Evolutionary conservation across 1,140 invertebrate species (phyloP).

Genomic region (Papilio polytes): DNA sequence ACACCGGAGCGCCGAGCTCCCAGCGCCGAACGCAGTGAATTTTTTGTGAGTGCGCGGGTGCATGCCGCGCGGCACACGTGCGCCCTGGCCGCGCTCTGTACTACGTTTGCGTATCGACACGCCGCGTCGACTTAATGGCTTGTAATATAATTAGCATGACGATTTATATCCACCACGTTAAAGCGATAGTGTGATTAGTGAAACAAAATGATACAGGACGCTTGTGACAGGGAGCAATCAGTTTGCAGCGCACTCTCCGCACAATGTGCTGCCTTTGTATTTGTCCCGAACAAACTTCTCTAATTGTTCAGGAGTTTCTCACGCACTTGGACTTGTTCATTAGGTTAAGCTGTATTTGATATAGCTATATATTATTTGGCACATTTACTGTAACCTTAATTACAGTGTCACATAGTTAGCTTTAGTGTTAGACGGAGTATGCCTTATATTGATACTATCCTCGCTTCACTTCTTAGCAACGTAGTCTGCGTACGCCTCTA

Average conservation of each 20-base stretch:
- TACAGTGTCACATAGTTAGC: too few relatives aligned
- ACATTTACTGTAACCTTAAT: too few relatives aligned
- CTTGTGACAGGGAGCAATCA: background rate
- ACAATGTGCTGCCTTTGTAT: background rate
- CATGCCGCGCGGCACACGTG: constrained; percentile 7
- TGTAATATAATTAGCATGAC: constrained; percentile 26
- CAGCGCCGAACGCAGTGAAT: background rate
- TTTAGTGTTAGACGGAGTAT: too few relatives aligned
- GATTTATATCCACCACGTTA: constrained; percentile 22
- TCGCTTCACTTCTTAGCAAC: too few relatives aligned
- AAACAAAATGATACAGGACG: constrained; percentile 18
- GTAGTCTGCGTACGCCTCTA: too few relatives aligned
- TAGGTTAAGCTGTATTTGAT: too few relatives aligned
- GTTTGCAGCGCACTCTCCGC: background rate
- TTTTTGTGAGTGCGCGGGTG: background rate
- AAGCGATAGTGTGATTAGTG: constrained; percentile 11
- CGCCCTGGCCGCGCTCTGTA: background rate
- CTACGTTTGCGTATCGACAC: background rate
- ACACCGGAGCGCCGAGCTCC: background rate
- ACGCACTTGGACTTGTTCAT: background rate
- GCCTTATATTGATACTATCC: too few relatives aligned
- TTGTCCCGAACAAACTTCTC: too few relatives aligned
- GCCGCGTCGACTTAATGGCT: constrained; percentile 1
- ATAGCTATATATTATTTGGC: too few relatives aligned
- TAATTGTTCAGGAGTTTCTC: background rate